Percentiles rank a stretch among this genome's conserved stretches.
phyloP scores from a whole-genome alignment of 2,888 invertebrate species.

The Megastigmus dorsalis region DNA sequence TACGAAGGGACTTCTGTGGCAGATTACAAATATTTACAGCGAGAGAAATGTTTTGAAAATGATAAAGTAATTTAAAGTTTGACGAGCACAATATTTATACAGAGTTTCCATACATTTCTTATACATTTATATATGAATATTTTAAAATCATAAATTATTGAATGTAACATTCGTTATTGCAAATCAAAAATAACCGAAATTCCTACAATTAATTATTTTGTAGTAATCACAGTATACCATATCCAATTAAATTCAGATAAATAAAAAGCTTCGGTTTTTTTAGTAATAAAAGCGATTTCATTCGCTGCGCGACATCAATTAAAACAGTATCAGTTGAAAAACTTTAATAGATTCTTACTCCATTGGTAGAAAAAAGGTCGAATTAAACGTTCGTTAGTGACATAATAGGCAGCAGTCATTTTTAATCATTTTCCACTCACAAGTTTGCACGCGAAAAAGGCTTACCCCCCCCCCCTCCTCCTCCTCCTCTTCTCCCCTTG shows the following conservation, averaged over 20 bases:
- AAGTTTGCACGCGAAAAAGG: slow-evolving; percentile 9
- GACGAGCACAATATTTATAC: no score
- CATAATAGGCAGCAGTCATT: slow-evolving; percentile 24
- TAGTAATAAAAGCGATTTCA: background rate
- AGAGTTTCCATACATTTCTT: no score
- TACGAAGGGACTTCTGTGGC: no score
- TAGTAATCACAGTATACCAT: background rate
- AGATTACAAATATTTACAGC: no score
- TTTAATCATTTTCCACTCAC: slow-evolving; percentile 18
- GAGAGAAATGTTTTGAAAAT: no score
- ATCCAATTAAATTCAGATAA: background rate
- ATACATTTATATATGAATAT: no score
- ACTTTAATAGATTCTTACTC: background rate
- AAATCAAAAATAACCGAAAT: no score
- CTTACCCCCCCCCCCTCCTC: background rate
- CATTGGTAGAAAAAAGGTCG: background rate
- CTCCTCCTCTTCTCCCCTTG: no score
- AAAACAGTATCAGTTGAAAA: background rate
- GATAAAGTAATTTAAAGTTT: no score
- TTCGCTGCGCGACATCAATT: background rate
- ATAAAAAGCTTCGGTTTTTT: background rate
- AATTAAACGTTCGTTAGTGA: slow-evolving; percentile 5
- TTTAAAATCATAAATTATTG: no score
- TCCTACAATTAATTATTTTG: no score
- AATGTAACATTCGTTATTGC: no score